A percentile compares a stretch with the other conserved stretches of the same genome.
Evolutionary conservation across 2,888 invertebrate species (phyloP).

Genomic region (Acanthosepion lycidas): DNA sequence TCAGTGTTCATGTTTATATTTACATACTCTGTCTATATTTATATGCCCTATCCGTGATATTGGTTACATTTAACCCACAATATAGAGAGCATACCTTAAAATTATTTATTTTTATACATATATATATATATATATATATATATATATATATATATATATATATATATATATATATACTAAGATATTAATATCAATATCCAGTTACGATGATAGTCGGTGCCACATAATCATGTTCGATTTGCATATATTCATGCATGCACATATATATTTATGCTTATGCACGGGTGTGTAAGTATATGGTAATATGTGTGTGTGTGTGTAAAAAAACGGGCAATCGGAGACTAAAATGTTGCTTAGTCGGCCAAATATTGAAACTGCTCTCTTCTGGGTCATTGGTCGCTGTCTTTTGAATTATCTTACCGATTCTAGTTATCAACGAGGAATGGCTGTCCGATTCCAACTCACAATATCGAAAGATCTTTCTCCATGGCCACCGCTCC

Average conservation of each 20-base stretch:
- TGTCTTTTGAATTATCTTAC: slow-evolving; percentile 10
- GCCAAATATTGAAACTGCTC: slow-evolving; percentile 2
- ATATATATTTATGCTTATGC: neutral
- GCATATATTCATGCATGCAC: neutral
- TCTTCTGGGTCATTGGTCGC: slow-evolving; percentile 23
- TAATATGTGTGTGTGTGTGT: neutral
- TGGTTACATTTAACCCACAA: too few relatives aligned
- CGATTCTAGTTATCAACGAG: neutral
- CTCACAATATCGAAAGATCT: neutral
- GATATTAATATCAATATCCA: neutral
- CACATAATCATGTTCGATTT: too few relatives aligned
- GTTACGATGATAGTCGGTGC: too few relatives aligned
- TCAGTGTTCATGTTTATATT: too few relatives aligned
- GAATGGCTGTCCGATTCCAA: slow-evolving; percentile 4
- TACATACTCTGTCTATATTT: too few relatives aligned
- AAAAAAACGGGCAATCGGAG: neutral
- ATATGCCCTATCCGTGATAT: too few relatives aligned
- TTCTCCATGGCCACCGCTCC: slow-evolving; percentile 1
- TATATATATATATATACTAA: neutral
- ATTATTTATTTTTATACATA: neutral
- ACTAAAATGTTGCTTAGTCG: neutral
- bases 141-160: neutral
- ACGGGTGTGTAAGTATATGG: neutral
- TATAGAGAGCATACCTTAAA: neutral
- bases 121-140: neutral